Conservation (phyloP, 2,888 invertebrate species). For the Sphaeridia pumilis region DNA sequence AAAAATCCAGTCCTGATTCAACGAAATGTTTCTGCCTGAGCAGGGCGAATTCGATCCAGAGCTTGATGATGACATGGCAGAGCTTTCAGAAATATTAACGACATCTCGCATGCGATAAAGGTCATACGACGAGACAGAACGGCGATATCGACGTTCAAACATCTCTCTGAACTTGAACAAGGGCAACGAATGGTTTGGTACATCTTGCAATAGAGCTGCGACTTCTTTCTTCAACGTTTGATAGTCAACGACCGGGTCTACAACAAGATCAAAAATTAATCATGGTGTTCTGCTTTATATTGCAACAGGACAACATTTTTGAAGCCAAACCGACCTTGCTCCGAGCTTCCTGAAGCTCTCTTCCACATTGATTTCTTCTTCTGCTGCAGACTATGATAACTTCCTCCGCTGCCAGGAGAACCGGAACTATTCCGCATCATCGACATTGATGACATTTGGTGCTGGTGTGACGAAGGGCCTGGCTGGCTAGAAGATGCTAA, state of each 20-base stretch:
- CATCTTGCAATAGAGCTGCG: conserved; percentile 59
- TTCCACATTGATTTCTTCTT: conserved; percentile 10
- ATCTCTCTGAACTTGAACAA: conserved; percentile 70
- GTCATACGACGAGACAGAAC: conserved; percentile 48
- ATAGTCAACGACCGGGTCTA: conserved; percentile 18
- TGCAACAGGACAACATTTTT: background rate
- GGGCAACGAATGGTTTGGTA: conserved; percentile 60
- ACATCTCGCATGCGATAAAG: conserved; percentile 59
- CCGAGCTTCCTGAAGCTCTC: conserved; percentile 2
- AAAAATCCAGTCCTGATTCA: conserved; percentile 22
- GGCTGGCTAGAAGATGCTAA: background rate
- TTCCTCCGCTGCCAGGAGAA: conserved; percentile 3
- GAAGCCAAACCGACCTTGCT: conserved; percentile 4
- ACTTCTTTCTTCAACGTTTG: conserved; percentile 43
- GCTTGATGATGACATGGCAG: conserved; percentile 3
- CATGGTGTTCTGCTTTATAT: background rate
- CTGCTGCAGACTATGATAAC: background rate
- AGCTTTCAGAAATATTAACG: conserved; percentile 40
- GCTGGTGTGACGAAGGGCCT: background rate
- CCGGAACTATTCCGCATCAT: background rate
- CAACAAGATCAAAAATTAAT: background rate
- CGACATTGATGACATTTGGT: conserved; percentile 1
- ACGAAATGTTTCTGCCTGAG: conserved; percentile 26
- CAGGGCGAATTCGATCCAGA: conserved; percentile 15
- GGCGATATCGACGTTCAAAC: conserved; percentile 67